Percentiles rank a stretch among this genome's conserved stretches.
Conservation (phyloP, 2,113 vertebrate genomes). For the Podocnemis expansa region DNA sequence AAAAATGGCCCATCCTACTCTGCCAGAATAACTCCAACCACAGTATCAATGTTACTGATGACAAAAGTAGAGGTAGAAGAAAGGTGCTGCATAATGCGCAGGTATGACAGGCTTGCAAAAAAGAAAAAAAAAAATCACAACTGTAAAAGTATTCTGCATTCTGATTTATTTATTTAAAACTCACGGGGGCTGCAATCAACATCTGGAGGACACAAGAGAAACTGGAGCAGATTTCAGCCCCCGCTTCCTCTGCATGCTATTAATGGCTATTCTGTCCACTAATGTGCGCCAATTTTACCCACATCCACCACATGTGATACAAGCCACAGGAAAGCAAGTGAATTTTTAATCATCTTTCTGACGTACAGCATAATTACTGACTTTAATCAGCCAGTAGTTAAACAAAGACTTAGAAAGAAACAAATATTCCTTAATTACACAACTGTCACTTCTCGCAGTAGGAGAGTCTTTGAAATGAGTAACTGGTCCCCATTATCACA, state of each 20-base stretch:
- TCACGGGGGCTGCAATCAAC: slow-evolving; percentile 56
- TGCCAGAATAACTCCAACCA: background rate
- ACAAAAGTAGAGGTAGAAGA: background rate
- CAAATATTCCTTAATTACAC: slow-evolving; percentile 70
- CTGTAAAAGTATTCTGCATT: background rate
- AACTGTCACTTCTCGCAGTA: slow-evolving; percentile 48
- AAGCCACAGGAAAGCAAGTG: slow-evolving; percentile 69
- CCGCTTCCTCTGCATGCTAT: slow-evolving; percentile 63
- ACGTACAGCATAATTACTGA: slow-evolving; percentile 70
- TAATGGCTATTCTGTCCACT: slow-evolving; percentile 68
- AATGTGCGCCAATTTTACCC: slow-evolving; percentile 67
- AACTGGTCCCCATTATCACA: slow-evolving; percentile 13
- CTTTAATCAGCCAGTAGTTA: slow-evolving; percentile 74
- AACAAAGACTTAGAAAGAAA: slow-evolving; percentile 69
- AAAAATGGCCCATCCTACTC: slow-evolving; percentile 1
- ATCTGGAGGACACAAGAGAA: slow-evolving; percentile 41
- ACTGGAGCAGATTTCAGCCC: slow-evolving; percentile 57
- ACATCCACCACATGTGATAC: slow-evolving; percentile 63
- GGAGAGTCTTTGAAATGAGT: slow-evolving; percentile 50
- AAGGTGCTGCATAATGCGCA: background rate
- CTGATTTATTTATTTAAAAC: slow-evolving; percentile 42
- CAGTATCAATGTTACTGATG: slow-evolving; percentile 42
- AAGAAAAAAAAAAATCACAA: background rate
- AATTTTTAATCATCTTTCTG: slow-evolving; percentile 70
- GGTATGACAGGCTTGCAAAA: background rate